Evolutionary conservation across 2,797 vertebrate genomes (phyloP).

Genomic region (Gouania willdenowi): DNA sequence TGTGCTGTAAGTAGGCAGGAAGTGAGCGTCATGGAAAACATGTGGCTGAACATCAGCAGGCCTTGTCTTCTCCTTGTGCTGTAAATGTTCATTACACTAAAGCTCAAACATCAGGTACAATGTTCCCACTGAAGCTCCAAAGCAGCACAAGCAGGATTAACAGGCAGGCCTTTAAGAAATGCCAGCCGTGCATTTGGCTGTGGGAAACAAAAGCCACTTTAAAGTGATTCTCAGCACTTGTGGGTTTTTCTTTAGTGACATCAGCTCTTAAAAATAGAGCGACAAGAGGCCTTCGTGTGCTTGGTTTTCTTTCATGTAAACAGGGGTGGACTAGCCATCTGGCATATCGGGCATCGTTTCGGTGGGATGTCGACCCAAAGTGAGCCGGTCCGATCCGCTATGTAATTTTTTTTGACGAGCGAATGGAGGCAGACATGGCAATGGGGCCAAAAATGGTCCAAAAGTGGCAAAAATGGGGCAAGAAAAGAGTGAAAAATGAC

Average conservation of each 20-base stretch:
- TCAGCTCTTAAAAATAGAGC: constrained; percentile 40
- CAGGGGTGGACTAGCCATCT: no score
- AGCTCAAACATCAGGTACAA: constrained; percentile 31
- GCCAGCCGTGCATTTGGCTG: constrained; percentile 13
- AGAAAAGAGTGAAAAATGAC: no score
- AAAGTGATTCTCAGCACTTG: constrained; percentile 39
- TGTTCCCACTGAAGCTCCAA: constrained; percentile 39
- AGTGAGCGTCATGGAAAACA: constrained; percentile 75
- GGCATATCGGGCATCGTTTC: no score
- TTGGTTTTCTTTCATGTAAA: no score
- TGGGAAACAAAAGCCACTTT: constrained; percentile 54
- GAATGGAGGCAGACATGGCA: no score
- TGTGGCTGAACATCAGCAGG: constrained; percentile 56
- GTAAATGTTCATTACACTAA: constrained; percentile 53
- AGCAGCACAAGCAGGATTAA: constrained; percentile 48
- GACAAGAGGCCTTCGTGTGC: constrained; percentile 33
- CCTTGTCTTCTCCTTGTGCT: no score
- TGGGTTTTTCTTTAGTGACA: constrained; percentile 44
- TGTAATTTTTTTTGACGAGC: no score
- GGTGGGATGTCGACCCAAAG: no score
- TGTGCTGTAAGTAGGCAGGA: no score
- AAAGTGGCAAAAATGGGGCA: no score
- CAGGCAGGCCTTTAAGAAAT: constrained; percentile 47
- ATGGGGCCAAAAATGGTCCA: no score
- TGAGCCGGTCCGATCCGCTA: no score